Evolutionary conservation across 2,113 vertebrate genomes (phyloP), one percentile per base, ranked within the genome.

Genomic region (Cyanoderma ruficeps): DNA sequence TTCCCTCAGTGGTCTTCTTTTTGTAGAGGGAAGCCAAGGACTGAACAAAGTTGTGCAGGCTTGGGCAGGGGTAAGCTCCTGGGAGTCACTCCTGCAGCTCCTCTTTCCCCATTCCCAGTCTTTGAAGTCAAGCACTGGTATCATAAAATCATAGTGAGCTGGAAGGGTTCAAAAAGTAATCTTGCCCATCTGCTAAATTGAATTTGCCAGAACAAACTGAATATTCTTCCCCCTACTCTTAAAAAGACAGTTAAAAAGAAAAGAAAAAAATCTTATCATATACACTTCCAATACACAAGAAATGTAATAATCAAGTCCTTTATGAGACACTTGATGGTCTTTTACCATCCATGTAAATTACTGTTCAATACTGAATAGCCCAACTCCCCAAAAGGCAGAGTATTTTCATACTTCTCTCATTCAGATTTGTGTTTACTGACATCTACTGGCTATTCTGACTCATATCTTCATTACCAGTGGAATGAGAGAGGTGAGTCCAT

Each of bases 361-460:
- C 17, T 56, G 11, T 55, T 87, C 35, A 64, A 28, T 24, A 72
- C 7, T 27, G 39, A 91, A 41, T 9, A 77, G 50, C 46, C 70
- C 50, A 69, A 5, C 25, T 46, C 41, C 27, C 59, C 9, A 46
- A 87, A 96, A 91, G 78, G 70, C 67, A 90, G 65, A 57, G 15
- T 50, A 33, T 49, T 79, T 89, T 68, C 84, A 72, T 35, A 20
- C 9, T 16, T 39, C 19, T 44, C 21, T 63, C 67, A 55, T 83
- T 95, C 89, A 47, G 70, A 87, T 88, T 97, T 94, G 95, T 84
- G 87, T 91, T 91, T 93, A 94, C 94, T 97, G 94, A 96, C 95
- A 96, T 96, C 94, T 97, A 31, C 95, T 96, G 96, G 95, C 55
- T 94, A 21, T 10, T 89, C 61, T 72, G 42, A 44, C 50, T 95